These are phyloP conservation scores for Malurus leucopterus DNA, from an alignment of 2,797 vertebrate species.

Conservation along the genomic window DNA sequence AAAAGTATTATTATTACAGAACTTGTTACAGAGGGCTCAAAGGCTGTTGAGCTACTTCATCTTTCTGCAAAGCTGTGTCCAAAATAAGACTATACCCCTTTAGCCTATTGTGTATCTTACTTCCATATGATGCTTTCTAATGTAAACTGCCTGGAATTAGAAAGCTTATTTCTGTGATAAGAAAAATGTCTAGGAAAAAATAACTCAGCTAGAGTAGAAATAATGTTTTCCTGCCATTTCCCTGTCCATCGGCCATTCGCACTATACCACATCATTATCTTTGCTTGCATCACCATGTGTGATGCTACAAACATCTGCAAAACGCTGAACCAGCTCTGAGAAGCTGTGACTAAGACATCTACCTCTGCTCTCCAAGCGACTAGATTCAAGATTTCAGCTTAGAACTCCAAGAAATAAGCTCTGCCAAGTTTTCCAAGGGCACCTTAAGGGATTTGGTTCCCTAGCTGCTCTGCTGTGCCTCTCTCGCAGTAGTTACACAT, in stretches of 20 bases:
- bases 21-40: neutral
- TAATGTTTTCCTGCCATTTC: neutral
- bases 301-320: conserved; percentile 9
- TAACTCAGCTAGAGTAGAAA: neutral
- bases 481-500: neutral
- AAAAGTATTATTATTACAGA: neutral
- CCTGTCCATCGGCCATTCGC: neutral
- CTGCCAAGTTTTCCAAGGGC: neutral
- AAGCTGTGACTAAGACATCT: conserved; percentile 63
- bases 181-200: neutral
- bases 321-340: conserved; percentile 33
- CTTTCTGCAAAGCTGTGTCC: neutral
- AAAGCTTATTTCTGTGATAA: neutral
- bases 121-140: neutral
- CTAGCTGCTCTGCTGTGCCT: neutral
- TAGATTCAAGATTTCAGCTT: conserved; percentile 4
- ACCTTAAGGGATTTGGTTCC: neutral
- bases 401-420: neutral
- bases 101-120: neutral
- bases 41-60: neutral
- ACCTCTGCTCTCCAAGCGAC: conserved; percentile 60
- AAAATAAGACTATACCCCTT: neutral
- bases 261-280: neutral
- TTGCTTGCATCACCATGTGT: neutral
- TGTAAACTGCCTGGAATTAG: neutral